Conservation (phyloP, 2,888 invertebrate genomes). For the Azorinus chamasolen region DNA sequence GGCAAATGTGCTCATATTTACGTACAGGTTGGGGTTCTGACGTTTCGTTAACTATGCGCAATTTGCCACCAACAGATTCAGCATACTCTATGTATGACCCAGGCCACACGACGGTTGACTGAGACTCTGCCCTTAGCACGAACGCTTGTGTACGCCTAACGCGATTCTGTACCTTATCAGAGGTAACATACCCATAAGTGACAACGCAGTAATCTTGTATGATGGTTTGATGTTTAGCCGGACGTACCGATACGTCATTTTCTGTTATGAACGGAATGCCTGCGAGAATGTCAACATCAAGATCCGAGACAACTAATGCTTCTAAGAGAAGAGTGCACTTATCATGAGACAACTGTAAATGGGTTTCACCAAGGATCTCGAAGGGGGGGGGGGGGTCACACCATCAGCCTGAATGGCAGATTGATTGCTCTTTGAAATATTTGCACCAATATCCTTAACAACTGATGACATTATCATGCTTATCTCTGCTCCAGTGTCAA, state of each 20-base stretch:
- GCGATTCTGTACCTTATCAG: neutral
- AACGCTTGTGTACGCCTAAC: conserved; percentile 33
- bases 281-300: conserved; percentile 58
- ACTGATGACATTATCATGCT: conserved; percentile 35
- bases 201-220: conserved; percentile 27
- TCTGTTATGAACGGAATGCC: conserved; percentile 65
- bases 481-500: no score
- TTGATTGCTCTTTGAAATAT: conserved; percentile 44
- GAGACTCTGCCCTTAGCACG: neutral
- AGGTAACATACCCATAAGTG: conserved; percentile 1
- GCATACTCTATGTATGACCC: conserved; percentile 47
- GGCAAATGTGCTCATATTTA: conserved; percentile 47
- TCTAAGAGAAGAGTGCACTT: no score
- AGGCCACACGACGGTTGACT: conserved; percentile 47
- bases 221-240: conserved; percentile 45
- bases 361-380: conserved; percentile 48
- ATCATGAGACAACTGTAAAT: no score
- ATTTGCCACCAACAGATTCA: conserved; percentile 35
- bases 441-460: conserved; percentile 41
- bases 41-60: conserved; percentile 41
- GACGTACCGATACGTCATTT: conserved; percentile 65
- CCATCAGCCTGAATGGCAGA: conserved; percentile 60
- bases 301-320: no score
- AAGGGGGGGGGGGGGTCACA: conserved; percentile 46
- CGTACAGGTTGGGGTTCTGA: conserved; percentile 12